phyloP scores from a whole-genome alignment of 2,113 vertebrate species.

The Monopterus albus region DNA sequence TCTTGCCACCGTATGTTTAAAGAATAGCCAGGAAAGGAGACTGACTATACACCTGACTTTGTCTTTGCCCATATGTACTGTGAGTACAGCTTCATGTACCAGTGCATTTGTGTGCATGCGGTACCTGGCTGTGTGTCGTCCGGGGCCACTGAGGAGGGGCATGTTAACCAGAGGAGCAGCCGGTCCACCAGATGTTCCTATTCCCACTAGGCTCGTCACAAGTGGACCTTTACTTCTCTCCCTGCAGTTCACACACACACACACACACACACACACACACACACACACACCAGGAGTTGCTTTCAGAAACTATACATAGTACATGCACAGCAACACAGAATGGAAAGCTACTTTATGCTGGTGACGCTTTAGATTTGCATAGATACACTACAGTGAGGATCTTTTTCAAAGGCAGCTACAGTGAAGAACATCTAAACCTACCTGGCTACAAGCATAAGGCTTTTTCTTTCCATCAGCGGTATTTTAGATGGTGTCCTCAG shows the following conservation, averaged over 20 bases:
- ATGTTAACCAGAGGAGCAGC: constrained; percentile 85
- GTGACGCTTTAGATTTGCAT: constrained; percentile 39
- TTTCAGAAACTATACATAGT: constrained; percentile 42
- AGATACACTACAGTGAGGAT: constrained; percentile 22
- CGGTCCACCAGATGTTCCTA: constrained; percentile 82
- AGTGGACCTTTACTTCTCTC: constrained; percentile 81
- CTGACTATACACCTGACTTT: constrained; percentile 17
- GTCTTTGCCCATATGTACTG: constrained; percentile 32
- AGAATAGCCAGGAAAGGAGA: neutral
- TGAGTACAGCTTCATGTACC: constrained; percentile 28
- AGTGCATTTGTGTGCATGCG: constrained; percentile 45
- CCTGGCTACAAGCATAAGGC: constrained; percentile 25
- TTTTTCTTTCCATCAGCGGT: neutral
- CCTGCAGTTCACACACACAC: constrained; percentile 53
- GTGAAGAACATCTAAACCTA: constrained; percentile 37
- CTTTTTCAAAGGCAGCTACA: constrained; percentile 33
- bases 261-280: constrained; percentile 46
- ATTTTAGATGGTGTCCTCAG: constrained; percentile 13
- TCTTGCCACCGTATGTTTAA: too few relatives aligned
- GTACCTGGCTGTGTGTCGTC: constrained; percentile 53
- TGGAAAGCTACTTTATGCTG: constrained; percentile 22
- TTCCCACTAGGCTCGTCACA: constrained; percentile 80
- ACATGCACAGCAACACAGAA: constrained; percentile 5
- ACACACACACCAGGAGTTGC: constrained; percentile 22
- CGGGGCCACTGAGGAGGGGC: constrained; percentile 76